phyloP scores from a whole-genome alignment of 2,113 vertebrate genomes.

The Triplophysa siluroides region DNA sequence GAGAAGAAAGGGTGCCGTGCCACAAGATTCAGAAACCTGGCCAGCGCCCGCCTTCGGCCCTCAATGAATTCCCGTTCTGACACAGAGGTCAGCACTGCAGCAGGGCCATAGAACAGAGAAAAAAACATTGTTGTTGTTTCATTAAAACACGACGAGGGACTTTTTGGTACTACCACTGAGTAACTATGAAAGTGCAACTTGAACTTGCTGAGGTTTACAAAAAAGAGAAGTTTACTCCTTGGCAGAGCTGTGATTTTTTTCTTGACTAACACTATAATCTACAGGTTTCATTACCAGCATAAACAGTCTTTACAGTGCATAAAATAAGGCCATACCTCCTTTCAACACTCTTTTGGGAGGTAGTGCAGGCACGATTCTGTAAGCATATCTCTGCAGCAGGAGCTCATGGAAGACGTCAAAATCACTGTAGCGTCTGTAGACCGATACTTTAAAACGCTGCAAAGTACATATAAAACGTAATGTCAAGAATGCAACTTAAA shows the following conservation, averaged over 20 bases:
- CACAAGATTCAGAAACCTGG: slow-evolving; percentile 92
- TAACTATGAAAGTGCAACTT: slow-evolving; percentile 7
- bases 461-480: not conserved
- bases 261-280: slow-evolving; percentile 12
- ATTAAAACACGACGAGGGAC: slow-evolving; percentile 1
- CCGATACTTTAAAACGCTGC: slow-evolving; percentile 86
- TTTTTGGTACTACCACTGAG: not conserved
- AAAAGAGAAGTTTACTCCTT: slow-evolving; percentile 4
- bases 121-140: not conserved
- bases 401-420: slow-evolving; percentile 95
- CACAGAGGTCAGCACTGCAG: slow-evolving; percentile 67
- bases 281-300: slow-evolving; percentile 1
- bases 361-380: slow-evolving; percentile 90
- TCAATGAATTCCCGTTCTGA: slow-evolving; percentile 96
- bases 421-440: slow-evolving; percentile 91
- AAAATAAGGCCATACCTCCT: slow-evolving; percentile 78
- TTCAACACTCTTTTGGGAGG: slow-evolving; percentile 93
- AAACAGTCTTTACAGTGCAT: slow-evolving; percentile 7
- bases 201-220: slow-evolving; percentile 8
- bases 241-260: not conserved
- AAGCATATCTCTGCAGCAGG: slow-evolving; percentile 90
- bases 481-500: not conserved
- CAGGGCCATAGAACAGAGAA: slow-evolving; percentile 41
- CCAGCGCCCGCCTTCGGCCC: slow-evolving; percentile 83
- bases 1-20: slow-evolving; percentile 91